Base-by-base conservation (phyloP, 2,797 vertebrate species). In the Saxicola maurus region DNA sequence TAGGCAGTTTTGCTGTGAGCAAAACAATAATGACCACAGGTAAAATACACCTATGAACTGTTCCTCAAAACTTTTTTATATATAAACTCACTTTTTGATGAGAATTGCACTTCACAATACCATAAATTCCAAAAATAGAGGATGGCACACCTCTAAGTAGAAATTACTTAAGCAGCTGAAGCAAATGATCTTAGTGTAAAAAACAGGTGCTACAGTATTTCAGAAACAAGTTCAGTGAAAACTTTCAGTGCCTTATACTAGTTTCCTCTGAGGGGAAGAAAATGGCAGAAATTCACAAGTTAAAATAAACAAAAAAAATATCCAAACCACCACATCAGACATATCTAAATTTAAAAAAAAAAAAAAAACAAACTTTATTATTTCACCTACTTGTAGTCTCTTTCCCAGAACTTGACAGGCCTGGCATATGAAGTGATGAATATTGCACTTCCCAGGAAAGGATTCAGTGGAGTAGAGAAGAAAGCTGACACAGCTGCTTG, bases 341-440 rank as follows among this genome's bases (percentile, higher is more conserved):
- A 45, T 2, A 73, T 40, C 42, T 61, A 38, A 79, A 45, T 43
- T 43, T 3, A 42, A 77, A 71, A 4, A 4, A 30, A 40, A 9
- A 40, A 42, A 17, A 40, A 42, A 42, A 18, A 17, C 8, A 8
- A 18, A 55, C 9, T 1, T 21, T 73, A 62, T 79, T 53, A 35
- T 66, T 89, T 83, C 79, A 95, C 98, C 76, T 97, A 99, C 99
- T 99, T 99, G 96, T 99, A 99, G 94, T 99, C 99, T 96, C 99
- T 98, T 92, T 99, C 99, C 99, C 99, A 99, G 97, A 99, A 99
- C 92, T 99, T 99, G 93, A 99, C 98, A 17, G 99, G 99, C 56
- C 99, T 98, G 48, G 99, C 98, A 9, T 99, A 99, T 28, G 99
- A 99, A 77, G 99, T 99, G 97, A 99, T 99, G 94, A 99, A 99